phyloP scores from a whole-genome alignment of 92 coral and sea anemone species.

The Blastomussa wellsi region DNA sequence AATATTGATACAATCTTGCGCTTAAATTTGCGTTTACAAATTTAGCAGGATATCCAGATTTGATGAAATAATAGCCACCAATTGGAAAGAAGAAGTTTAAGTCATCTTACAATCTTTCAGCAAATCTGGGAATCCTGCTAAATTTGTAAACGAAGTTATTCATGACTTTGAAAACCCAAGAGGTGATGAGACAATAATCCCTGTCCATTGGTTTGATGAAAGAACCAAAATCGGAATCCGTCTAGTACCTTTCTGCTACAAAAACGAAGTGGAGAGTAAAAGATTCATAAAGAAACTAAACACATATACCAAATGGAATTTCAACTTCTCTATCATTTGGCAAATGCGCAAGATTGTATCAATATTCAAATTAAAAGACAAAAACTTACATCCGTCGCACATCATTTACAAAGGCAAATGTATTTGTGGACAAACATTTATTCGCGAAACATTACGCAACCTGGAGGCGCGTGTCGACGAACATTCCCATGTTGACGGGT shows the following conservation, averaged over 20 bases:
- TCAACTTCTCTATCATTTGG: too few relatives aligned
- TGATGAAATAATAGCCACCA: neutral
- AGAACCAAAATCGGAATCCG: neutral
- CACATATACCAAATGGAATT: neutral
- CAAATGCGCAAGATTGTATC: too few relatives aligned
- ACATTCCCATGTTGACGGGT: neutral
- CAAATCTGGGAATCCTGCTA: neutral
- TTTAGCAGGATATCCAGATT: too few relatives aligned
- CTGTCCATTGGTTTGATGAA: neutral
- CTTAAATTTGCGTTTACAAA: neutral
- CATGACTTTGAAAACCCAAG: neutral
- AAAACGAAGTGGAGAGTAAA: neutral
- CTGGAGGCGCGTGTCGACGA: too few relatives aligned
- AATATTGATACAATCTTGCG: neutral
- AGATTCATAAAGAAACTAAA: neutral
- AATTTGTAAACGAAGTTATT: neutral
- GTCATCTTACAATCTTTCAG: neutral
- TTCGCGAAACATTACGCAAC: too few relatives aligned
- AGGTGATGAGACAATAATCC: neutral
- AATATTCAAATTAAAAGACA: too few relatives aligned
- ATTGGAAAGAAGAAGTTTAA: slow-evolving; percentile 4
- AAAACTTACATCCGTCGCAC: too few relatives aligned
- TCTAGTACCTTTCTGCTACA: neutral
- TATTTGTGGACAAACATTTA: too few relatives aligned
- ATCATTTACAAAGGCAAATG: too few relatives aligned